Percentiles rank a stretch among this genome's conserved stretches.
phyloP scores from a whole-genome alignment of 2,888 invertebrate species.

The Leptopilina myrica region DNA sequence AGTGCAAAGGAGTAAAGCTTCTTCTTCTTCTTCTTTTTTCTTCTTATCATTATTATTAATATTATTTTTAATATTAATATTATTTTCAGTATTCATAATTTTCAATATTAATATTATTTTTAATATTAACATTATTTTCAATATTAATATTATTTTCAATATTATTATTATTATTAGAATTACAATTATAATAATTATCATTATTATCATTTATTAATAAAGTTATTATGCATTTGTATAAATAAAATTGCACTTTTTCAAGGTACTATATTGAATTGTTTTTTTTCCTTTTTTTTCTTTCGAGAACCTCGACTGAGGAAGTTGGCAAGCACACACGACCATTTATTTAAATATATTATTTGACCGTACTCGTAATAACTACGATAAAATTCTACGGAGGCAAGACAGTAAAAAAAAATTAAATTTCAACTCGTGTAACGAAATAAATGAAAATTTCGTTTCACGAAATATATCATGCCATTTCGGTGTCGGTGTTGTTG shows the following conservation, averaged over 20 bases:
- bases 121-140: not conserved
- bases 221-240: slow-evolving; percentile 14
- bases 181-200: not conserved
- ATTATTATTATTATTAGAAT: not conserved
- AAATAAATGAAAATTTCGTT: slow-evolving; percentile 45
- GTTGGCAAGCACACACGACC: not conserved
- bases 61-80: no score
- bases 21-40: not conserved
- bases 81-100: no score
- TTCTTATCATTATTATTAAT: not conserved
- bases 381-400: slow-evolving; percentile 68
- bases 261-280: slow-evolving; percentile 13
- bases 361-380: slow-evolving; percentile 50
- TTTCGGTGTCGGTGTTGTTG: slow-evolving; percentile 38
- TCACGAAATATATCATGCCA: slow-evolving; percentile 54
- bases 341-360: not conserved
- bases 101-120: no score
- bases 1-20: not conserved
- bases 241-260: slow-evolving; percentile 35
- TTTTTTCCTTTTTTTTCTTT: not conserved
- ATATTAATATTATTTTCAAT: not conserved
- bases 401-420: slow-evolving; percentile 70
- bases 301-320: slow-evolving; percentile 19
- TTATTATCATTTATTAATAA: not conserved
- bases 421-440: slow-evolving; percentile 54